Conservation (phyloP, 2,797 vertebrate genomes). For the Columba guinea region DNA sequence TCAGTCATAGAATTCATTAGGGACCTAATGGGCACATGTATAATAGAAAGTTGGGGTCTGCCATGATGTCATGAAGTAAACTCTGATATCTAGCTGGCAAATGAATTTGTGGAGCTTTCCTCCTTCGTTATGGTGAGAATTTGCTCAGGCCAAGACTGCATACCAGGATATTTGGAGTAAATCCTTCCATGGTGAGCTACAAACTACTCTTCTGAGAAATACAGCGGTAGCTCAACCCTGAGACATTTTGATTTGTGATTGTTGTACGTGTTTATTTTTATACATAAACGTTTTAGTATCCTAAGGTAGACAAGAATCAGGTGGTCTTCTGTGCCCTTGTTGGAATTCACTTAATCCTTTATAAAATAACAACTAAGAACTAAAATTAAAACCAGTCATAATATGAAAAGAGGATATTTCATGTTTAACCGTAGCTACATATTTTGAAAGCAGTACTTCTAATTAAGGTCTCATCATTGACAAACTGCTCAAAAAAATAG, state of each 20-base stretch:
- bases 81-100: not conserved
- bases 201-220: not conserved
- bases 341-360: not conserved
- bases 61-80: not conserved
- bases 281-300: accelerated
- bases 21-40: accelerated
- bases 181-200: not conserved
- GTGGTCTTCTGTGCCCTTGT: not conserved
- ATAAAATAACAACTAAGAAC: not conserved
- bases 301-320: not conserved
- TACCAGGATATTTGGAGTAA: not conserved
- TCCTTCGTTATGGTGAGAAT: not conserved
- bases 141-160: not conserved
- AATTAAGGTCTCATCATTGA: not conserved
- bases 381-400: not conserved
- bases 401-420: not conserved
- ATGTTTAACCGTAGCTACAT: not conserved
- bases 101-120: not conserved
- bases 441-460: not conserved
- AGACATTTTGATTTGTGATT: not conserved
- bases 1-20: not conserved
- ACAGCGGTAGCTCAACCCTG: not conserved
- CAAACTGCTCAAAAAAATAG: not conserved
- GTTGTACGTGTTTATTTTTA: not conserved
- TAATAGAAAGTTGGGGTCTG: not conserved